Evolutionary conservation across 2,888 invertebrate species (phyloP), one percentile per base, ranked within the genome.

Genomic region (Harmothoe impar): DNA sequence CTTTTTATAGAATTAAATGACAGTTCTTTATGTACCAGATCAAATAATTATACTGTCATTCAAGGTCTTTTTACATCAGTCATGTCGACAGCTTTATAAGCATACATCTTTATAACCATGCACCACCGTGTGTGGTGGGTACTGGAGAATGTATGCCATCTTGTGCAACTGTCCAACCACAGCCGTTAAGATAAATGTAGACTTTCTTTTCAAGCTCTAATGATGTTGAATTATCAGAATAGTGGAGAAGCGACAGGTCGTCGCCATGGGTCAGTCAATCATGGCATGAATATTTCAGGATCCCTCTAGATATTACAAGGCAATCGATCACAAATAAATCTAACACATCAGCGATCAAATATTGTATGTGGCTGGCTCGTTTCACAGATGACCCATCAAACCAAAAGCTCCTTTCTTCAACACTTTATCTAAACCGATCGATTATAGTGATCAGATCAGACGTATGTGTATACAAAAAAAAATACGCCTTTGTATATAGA

Each of bases 341-440:
- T 7, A 43, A 43, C 43, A 43, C 43, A 62, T 62, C n/a, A 20
- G 3, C 62, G 23, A 62, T 62, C 20, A 62, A n/a, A n/a, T n/a
- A n/a, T n/a, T 15, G 62, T n/a, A 62, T n/a, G n/a, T 20, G 62
- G 62, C n/a, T 20, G 62, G 20, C 62, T 20, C 62, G 23, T 62
- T 62, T 62, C 62, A n/a, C 62, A 62, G 62, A n/a, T n/a, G 62
- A n/a, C 62, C 20, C 62, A n/a, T 62, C 62, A n/a, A 62, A 62
- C 62, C n/a, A 7, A 20, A 20, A 62, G n/a, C 62, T n/a, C 62
- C 15, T 62, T 62, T 62, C 62, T 62, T n/a, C 62, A 62, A 3
- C 10, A 43, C 10, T 43, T 43, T 43, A 43, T 43, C 43, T 43
- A 43, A 43, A 43, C 43, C 43, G 43, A 62, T 62, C n/a, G 20